Conservation (phyloP, 1,140 invertebrate species). For the Aphidius ervi region DNA sequence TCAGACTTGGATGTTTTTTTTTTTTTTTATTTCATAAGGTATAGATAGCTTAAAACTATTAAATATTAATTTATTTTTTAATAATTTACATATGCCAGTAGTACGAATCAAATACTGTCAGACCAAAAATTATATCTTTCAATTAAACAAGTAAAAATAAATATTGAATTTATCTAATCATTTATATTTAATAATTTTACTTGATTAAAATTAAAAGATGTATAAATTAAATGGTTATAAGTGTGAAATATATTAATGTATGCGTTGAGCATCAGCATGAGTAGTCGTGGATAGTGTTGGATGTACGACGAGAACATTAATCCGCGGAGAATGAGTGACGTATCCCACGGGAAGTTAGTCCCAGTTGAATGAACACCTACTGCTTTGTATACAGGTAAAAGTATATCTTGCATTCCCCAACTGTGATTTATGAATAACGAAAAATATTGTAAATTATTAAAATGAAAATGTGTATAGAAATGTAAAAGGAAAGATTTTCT, state of each 20-base stretch:
- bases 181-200: no score
- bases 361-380: slow-evolving; percentile 26
- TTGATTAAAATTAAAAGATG: no score
- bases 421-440: slow-evolving; percentile 39
- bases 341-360: slow-evolving; percentile 18
- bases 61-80: no score
- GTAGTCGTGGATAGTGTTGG: neutral
- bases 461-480: slow-evolving; percentile 16
- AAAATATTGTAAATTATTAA: slow-evolving; percentile 37
- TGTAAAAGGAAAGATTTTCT: neutral
- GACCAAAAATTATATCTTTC: no score
- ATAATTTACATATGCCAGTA: no score
- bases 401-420: slow-evolving; percentile 9
- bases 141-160: no score
- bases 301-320: slow-evolving; percentile 1
- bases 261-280: slow-evolving; percentile 5
- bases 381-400: neutral
- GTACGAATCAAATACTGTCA: no score
- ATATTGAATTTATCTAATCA: no score
- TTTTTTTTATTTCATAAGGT: no score
- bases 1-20: no score
- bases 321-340: slow-evolving; percentile 11
- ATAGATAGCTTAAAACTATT: no score
- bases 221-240: no score
- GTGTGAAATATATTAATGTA: slow-evolving; percentile 8